Conservation (phyloP, 2,113 vertebrate species). For the Microtus pennsylvanicus region DNA sequence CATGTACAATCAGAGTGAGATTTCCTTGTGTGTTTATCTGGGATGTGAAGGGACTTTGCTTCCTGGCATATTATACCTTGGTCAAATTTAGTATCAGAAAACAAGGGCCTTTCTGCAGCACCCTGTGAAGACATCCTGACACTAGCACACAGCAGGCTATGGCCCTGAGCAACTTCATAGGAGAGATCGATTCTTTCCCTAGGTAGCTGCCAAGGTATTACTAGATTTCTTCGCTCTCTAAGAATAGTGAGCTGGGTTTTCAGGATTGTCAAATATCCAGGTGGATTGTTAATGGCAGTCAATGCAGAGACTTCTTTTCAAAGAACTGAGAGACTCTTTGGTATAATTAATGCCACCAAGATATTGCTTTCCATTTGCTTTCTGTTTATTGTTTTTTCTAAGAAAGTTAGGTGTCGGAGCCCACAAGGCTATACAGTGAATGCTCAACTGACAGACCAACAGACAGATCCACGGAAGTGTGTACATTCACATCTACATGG, state of each 20-base stretch:
- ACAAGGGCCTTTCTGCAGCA: conserved; percentile 49
- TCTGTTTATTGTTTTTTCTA: not conserved
- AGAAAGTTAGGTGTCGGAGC: conserved; percentile 28
- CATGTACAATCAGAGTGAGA: not conserved
- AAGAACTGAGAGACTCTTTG: conserved; percentile 31
- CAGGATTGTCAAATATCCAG: conserved; percentile 53
- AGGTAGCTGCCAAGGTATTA: conserved; percentile 67
- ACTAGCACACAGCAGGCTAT: conserved; percentile 12
- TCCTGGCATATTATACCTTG: not conserved
- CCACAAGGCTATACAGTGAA: too few relatives aligned
- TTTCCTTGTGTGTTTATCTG: not conserved
- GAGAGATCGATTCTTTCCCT: conserved; percentile 75
- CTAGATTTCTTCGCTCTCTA: conserved; percentile 68
- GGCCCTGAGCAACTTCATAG: conserved; percentile 62
- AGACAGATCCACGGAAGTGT: too few relatives aligned
- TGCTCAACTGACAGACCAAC: too few relatives aligned
- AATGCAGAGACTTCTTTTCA: conserved; percentile 41
- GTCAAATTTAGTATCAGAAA: conserved; percentile 47
- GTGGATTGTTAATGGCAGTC: conserved; percentile 67
- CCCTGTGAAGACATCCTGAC: not conserved
- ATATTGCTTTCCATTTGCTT: conserved; percentile 66
- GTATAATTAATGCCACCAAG: conserved; percentile 67
- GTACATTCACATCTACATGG: too few relatives aligned
- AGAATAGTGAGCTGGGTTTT: conserved; percentile 65
- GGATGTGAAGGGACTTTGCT: not conserved